phyloP scores from a whole-genome alignment of 2,888 invertebrate species.

The Erebia palarica region DNA sequence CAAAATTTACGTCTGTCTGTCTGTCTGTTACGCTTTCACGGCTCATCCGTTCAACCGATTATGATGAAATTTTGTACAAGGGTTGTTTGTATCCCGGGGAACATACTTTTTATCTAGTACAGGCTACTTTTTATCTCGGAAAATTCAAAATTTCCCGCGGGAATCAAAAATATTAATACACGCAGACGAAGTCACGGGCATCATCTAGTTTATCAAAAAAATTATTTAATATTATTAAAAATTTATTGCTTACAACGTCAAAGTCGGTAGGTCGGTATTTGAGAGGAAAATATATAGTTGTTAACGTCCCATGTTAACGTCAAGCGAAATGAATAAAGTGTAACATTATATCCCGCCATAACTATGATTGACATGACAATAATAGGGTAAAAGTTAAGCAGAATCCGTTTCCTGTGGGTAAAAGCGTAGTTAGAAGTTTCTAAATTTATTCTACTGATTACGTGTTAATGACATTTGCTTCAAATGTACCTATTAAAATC shows the following conservation, averaged over 20 bases:
- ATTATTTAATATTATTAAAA: too few relatives aligned
- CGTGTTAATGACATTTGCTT: not conserved
- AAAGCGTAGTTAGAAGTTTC: not conserved
- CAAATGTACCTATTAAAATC: not conserved
- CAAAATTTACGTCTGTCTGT: too few relatives aligned
- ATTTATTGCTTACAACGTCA: not conserved
- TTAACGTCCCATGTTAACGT: not conserved
- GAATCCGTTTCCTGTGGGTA: not conserved
- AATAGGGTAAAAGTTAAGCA: not conserved
- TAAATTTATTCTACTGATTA: not conserved
- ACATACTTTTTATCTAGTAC: too few relatives aligned
- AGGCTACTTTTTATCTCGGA: too few relatives aligned
- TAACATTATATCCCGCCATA: not conserved
- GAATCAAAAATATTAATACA: too few relatives aligned
- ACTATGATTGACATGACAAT: slow-evolving; percentile 19
- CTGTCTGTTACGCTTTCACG: too few relatives aligned
- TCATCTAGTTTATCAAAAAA: too few relatives aligned
- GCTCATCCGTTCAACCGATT: too few relatives aligned
- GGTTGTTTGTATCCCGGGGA: too few relatives aligned
- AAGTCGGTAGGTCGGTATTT: not conserved
- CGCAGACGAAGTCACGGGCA: too few relatives aligned
- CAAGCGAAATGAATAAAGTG: slow-evolving; percentile 3
- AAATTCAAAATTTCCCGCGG: too few relatives aligned
- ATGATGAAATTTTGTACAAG: too few relatives aligned
- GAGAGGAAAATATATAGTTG: not conserved